These are phyloP conservation scores for Pteruthius melanotis DNA, from an alignment of 2,113 vertebrate genomes.

Conservation along the genomic window DNA sequence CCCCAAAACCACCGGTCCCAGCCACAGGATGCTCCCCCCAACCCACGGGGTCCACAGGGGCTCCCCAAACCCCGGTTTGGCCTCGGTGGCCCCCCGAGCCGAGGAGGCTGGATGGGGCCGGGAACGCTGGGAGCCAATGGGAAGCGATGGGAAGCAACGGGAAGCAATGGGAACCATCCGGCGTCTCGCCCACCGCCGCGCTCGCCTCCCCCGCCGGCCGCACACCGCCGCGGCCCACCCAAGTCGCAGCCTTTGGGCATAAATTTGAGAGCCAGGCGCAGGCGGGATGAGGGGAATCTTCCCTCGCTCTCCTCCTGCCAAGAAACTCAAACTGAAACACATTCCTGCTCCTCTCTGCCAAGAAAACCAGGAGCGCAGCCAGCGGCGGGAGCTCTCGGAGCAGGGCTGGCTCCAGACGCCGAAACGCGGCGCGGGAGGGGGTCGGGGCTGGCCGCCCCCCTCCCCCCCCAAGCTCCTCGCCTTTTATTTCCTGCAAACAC, in stretches of 20 bases:
- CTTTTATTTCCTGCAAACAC: conserved; percentile 45
- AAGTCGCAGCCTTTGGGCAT: conserved; percentile 70
- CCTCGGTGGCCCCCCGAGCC: background rate
- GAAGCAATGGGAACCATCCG: conserved; percentile 20
- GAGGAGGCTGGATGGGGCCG: background rate
- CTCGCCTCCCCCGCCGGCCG: conserved; percentile 45
- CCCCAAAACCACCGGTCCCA: background rate
- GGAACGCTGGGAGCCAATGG: background rate
- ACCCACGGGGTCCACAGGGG: background rate
- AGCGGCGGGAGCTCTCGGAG: conserved; percentile 25
- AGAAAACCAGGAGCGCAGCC: conserved; percentile 56
- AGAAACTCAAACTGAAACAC: conserved; percentile 71
- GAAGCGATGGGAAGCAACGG: background rate
- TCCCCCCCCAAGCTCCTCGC: background rate
- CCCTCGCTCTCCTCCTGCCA: conserved; percentile 56
- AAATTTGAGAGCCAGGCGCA: conserved; percentile 63
- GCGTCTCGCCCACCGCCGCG: conserved; percentile 6
- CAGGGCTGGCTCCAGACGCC: conserved; percentile 3
- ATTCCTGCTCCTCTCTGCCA: conserved; percentile 65
- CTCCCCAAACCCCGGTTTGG: background rate
- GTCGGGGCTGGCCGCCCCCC: background rate
- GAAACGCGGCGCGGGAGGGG: background rate
- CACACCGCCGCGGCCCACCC: conserved; percentile 62
- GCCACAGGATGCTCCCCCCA: background rate
- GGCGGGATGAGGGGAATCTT: conserved; percentile 59